phyloP scores from a whole-genome alignment of 2,888 invertebrate genomes.

The Drosophila aldrichi region DNA sequence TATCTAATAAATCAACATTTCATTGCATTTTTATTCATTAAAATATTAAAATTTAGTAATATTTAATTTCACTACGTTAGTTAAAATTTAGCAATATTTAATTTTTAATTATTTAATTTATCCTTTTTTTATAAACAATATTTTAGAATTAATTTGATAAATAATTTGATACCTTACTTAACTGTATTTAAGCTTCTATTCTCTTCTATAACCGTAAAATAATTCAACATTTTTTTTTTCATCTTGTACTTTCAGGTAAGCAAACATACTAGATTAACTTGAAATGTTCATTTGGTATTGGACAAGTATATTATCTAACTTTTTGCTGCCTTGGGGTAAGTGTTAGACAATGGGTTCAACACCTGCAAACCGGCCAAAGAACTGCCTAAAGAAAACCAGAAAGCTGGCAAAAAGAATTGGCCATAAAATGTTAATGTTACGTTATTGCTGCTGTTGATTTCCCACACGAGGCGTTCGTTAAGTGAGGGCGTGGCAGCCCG shows the following conservation, averaged over 20 bases:
- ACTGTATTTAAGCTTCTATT: background rate
- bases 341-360: conserved; percentile 52
- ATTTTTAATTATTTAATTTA: background rate
- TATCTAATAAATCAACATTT: background rate
- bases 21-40: background rate
- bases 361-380: conserved; percentile 51
- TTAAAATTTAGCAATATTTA: background rate
- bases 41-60: background rate
- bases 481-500: conserved; percentile 59
- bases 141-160: background rate
- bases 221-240: conserved; percentile 31
- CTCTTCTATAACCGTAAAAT: conserved; percentile 19
- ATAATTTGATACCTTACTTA: background rate
- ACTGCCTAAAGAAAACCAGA: conserved; percentile 44
- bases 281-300: conserved; percentile 19
- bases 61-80: background rate
- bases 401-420: conserved; percentile 67
- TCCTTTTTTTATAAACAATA: background rate
- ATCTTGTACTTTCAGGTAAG: conserved; percentile 61
- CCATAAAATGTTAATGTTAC: conserved; percentile 66
- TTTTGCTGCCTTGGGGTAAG: conserved; percentile 26
- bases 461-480: conserved; percentile 62
- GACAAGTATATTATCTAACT: conserved; percentile 51
- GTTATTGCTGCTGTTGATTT: conserved; percentile 26
- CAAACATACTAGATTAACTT: conserved; percentile 18